Base-by-base conservation (phyloP, 2,888 invertebrate species). In the Thymelicus acteon region DNA sequence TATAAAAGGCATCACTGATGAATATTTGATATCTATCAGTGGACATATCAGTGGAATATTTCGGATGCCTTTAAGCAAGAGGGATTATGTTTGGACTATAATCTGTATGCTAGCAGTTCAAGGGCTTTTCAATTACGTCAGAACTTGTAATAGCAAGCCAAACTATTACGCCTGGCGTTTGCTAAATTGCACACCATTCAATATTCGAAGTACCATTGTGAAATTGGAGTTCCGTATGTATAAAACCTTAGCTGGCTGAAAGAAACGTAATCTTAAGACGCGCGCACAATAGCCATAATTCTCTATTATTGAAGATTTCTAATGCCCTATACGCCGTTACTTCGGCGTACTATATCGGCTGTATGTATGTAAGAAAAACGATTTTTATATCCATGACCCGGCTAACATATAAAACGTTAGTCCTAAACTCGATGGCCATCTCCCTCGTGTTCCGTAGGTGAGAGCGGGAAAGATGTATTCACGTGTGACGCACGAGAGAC, bases 311-410 rank as follows among this genome's bases (percentile, higher is more conserved):
- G 86, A 83, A 85, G 86, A 88, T 83, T 86, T 85, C 85, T 89
- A 90, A 89, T 87, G 86, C 86, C 82, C 85, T 83, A 83, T 83
- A 82, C 80, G 79, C 80, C 79, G 83, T 84, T 84, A 85, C 80
- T 80, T 19, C 69, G 19, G 49, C 60, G 69, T 69, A 72, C 71
- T 78, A 81, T 78, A 81, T 77, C 80, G 77, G 79, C 74, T 84
- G 79, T 84, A 82, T 82, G 79, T 88, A 85, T 85, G 86, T 90
- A 81, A 85, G 86, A 85, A 87, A 90, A 93, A 91, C 90, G 92
- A 92, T 92, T 93, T 92, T 92, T 93, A 93, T 92, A 93, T 93
- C 93, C 92, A 91, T 94, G 94, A 94, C 94, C 93, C 92, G 84
- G 92, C 91, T 89, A 94, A 94, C 93, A 86, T 92, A 93, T 94